Evolutionary conservation across 2,797 vertebrate species (phyloP), one percentile per base, ranked within the genome.

Genomic region (Rhabdomys pumilio): DNA sequence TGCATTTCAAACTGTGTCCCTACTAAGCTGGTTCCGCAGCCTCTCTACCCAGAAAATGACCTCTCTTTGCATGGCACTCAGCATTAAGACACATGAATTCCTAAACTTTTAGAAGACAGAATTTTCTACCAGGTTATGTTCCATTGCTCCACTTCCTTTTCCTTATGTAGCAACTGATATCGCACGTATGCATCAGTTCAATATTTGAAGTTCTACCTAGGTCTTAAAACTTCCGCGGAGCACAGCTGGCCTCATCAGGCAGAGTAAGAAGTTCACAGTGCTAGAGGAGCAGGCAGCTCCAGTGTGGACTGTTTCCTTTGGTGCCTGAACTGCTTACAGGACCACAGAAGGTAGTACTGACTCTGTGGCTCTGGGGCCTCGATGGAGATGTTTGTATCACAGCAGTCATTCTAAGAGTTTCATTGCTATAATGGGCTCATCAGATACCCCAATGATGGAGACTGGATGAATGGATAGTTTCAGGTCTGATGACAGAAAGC

Each of bases 401-500:
- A 59, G 38, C 55, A 59, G 55, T 17, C 22, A 9, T 41, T 88
- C 47, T 72, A 87, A 72, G 53, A 59, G 29, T 44, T 61, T 76
- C 55, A 34, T 14, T 44, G n/a, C 86, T 89, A 7, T 55, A 73
- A 76, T 31, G 34, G 4, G 26, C 26, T 44, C 38, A 55, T 75
- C n/a, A 4, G 11, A 29, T 29, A 59, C 15, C 11, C 29, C 22
- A 29, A 26, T 29, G 53, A 53, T 88, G 85, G n/a, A 88, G 38
- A 88, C 53, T 57, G 38, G 11, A 76, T 61, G 17, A n/a, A 44
- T 61, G 29, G 31, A 89, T 34, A 75, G 17, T 44, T 44, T 69
- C n/a, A 89, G 86, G 38, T 75, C n/a, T 44, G 55, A 47, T 26
- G 72, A 55, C 93, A 99, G 98, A 98, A 97, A 98, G 97, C 98